Base-by-base conservation (phyloP, 2,888 invertebrate genomes). In the Campoplex capitator region DNA sequence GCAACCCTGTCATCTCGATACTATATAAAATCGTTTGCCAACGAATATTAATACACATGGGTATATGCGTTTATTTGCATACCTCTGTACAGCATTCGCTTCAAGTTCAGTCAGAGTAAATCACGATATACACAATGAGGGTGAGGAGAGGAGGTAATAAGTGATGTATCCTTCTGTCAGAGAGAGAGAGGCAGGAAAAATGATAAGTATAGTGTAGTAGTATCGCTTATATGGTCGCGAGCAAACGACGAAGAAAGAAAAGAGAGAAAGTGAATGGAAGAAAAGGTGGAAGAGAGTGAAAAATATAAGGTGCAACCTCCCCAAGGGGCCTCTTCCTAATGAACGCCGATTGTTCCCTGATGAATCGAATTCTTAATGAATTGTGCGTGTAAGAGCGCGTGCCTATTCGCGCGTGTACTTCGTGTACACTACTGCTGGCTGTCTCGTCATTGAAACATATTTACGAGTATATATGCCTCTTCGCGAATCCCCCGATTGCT, bases 331-430 rank as follows among this genome's bases (percentile, higher is more conserved):
- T 62, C 32, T 62, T 67, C 89, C 92, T 93, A 93, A 93, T 93
- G 93, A 93, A 93, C 91, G 45, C 89, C 92, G 90, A 93, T 93
- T 93, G 93, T 93, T 93, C 92, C 90, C 73, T 91, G 88, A 90
- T 93, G 93, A 93, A 93, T 93, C 93, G 93, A 93, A 93, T 92
- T 92, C 92, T 91, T 93, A 93, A 93, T 93, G 93, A 93, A 93
- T 93, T 93, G 93, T 92, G 91, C 70, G 58, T 74, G 48, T 58
- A 28, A 28, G 58, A 58, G 58, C 58, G 28, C 76, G 56, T 75
- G 56, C 38, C 58, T 87, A 90, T 90, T 88, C 89, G 87, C 89
- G 87, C 90, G 89, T 32, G 13, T 28, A 62, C 13, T 62, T 62
- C 89, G 85, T 45, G 32, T 68, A 6, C 6, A 38, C 6, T 0